Evolutionary conservation across 2,888 invertebrate species (phyloP), one percentile per base, ranked within the genome.

Genomic region (Anoncus sp.): DNA sequence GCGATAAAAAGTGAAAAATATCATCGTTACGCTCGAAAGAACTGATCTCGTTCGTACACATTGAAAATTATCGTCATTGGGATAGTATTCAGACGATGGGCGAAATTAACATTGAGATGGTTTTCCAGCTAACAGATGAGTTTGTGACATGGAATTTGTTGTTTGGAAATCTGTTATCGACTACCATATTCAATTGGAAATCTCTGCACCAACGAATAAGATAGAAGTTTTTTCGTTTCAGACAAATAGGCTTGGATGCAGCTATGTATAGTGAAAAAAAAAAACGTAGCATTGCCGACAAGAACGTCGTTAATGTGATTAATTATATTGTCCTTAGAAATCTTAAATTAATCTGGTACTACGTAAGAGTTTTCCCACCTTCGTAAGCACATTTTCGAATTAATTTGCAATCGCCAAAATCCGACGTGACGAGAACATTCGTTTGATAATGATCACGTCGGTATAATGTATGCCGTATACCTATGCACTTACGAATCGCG

Each of bases 21-120:
- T 82, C 75, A 70, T 81, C 75, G 84, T 79, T 69, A 82, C 81
- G 83, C 82, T 83, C 65, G 83, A 31, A 60, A 72, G 53, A 75
- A 63, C n/a, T 49, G 51, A 22, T 63, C 49, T 51, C 59, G 22
- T 18, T n/a, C n/a, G 22, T 31, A 67, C 27, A 55, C 43, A 38
- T 51, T 24, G 2, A 43, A 12, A 70, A 57, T 60, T 53, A 62
- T 71, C 24, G 20, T 62, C 35, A 53, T 45, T 40, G 45, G 31
- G 67, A 31, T 43, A 20, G 27, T 45, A 40, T 14, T 27, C 40
- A 35, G 18, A 53, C 24, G 20, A n/a, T 31, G 7, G 3, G 7
- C 7, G 31, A 31, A 16, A 40, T 20, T 18, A 55, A 35, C 27
- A 14, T 31, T 47, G 18, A 53, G 24, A 53, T 51, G 24, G 12